These are phyloP conservation scores for Zhuqinia jingwanae DNA, from an alignment of 2,888 invertebrate species.

Conservation along the genomic window DNA sequence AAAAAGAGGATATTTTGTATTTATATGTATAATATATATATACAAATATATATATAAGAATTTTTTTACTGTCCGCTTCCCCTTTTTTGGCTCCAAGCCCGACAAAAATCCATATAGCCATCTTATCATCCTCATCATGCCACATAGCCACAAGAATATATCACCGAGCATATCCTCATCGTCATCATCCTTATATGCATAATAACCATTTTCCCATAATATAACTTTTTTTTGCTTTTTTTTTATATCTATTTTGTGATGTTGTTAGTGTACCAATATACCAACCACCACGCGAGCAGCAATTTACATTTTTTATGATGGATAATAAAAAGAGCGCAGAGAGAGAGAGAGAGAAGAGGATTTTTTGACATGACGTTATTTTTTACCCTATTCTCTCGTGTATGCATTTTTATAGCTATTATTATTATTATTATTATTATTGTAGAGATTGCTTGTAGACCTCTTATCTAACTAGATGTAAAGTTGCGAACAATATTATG, in stretches of 20 bases:
- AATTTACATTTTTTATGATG: slow-evolving; percentile 59
- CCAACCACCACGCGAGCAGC: slow-evolving; percentile 50
- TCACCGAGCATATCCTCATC: background rate
- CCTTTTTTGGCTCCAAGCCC: slow-evolving; percentile 61
- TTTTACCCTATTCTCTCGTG: background rate
- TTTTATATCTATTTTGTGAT: slow-evolving; percentile 12
- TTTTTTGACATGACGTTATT: slow-evolving; percentile 29
- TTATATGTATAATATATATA: no score
- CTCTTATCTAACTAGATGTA: no score
- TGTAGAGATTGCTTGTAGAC: background rate
- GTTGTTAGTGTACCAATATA: slow-evolving; percentile 31
- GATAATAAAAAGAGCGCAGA: slow-evolving; percentile 61
- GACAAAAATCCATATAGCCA: slow-evolving; percentile 43
- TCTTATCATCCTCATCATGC: background rate
- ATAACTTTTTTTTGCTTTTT: slow-evolving; percentile 10
- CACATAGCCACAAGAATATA: background rate
- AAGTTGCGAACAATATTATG: slow-evolving; percentile 2
- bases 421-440: background rate
- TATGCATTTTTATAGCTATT: slow-evolving; percentile 16
- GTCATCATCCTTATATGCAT: slow-evolving; percentile 18
- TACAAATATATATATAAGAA: background rate
- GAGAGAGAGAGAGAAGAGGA: no score
- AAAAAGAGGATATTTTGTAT: background rate
- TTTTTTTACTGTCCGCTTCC: slow-evolving; percentile 40
- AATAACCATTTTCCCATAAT: slow-evolving; percentile 41